Base-by-base conservation (phyloP, 2,113 vertebrate species). In the Trematocara macrostoma region DNA sequence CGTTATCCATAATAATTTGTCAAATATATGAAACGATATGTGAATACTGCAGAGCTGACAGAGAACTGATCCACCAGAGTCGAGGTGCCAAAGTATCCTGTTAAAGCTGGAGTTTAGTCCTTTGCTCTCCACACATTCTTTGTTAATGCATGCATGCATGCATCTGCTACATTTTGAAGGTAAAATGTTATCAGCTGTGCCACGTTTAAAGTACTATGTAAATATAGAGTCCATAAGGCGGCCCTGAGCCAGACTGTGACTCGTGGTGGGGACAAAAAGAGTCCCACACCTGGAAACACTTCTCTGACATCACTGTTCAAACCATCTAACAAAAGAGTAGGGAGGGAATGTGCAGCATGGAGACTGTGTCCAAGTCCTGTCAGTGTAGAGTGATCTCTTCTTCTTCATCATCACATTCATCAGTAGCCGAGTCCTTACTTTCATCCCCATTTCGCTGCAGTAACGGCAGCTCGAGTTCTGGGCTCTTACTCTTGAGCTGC, bases 401-500 rank as follows among this genome's bases (percentile, higher is more conserved):
- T 5, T 96, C 93, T 0, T 96, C 95, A 4, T 88, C 81, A 5
- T 89, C 88, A 2, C 95, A 94, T 45, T 91, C 87, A 3, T 94
- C 94, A 0, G 91, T 93, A 12, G 83, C 57, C 0, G 88, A 90
- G 16, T 87, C 87, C 3, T 93, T 92, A 2, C 93, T 93, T 11
- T 94, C 93, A 5, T 92, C 94, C 2, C 16, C 91, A n/a, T 91
- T 94, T 40, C 89, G 29, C 8, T 80, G 94, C 87, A 74, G 94
- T 20, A 99, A 95, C 8, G 98, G 97, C 59, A 99, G 91, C 94
- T 97, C 97, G 34, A 98, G 94, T 90, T 98, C 97, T 0, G 95
- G 92, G 78, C 91, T 95, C 42, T 92, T 83, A 9, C 84, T 95
- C 89, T 90, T 95, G 40, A 95, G 88, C 35, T 94, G 92, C 57